A percentile compares a stretch with the other conserved stretches of the same genome.
phyloP scores from a whole-genome alignment of 2,888 invertebrate species.

The Drosophila glabriapex region DNA sequence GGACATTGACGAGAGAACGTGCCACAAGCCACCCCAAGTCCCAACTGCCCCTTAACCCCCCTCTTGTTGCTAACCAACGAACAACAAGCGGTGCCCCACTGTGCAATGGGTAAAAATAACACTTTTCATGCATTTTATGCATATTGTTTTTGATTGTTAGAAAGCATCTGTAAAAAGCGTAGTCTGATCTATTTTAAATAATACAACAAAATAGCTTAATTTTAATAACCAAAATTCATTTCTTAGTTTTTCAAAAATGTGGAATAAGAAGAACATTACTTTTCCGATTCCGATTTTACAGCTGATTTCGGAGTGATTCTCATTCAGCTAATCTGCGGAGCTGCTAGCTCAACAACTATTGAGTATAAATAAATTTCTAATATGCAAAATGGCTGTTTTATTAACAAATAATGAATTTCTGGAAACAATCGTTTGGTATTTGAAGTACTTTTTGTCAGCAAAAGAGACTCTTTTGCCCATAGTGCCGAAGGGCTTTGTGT shows the following conservation, averaged over 20 bases:
- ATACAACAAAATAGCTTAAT: rapidly evolving
- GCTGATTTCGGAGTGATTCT: not conserved
- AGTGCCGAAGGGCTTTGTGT: constrained; percentile 37
- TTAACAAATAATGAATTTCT: not conserved
- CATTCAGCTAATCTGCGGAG: not conserved
- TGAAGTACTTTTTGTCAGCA: not conserved
- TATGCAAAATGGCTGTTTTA: not conserved
- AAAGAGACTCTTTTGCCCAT: not conserved
- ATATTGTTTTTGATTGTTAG: not conserved
- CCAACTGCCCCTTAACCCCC: not conserved
- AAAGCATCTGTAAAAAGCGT: not conserved
- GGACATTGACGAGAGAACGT: constrained; percentile 46
- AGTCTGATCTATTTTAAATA: not conserved
- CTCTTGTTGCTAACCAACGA: not conserved
- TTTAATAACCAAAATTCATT: not conserved
- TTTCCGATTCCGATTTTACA: not conserved
- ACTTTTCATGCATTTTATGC: not conserved
- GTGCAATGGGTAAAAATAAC: not conserved
- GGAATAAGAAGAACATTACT: not conserved
- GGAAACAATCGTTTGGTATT: not conserved
- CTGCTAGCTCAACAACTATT: not conserved
- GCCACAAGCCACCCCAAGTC: not conserved
- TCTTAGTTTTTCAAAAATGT: not conserved
- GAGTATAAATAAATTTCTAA: not conserved
- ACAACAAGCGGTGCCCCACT: not conserved